These are phyloP conservation scores for Arnoldichthys spilopterus DNA, from an alignment of 2,797 vertebrate species.

Conservation along the genomic window DNA sequence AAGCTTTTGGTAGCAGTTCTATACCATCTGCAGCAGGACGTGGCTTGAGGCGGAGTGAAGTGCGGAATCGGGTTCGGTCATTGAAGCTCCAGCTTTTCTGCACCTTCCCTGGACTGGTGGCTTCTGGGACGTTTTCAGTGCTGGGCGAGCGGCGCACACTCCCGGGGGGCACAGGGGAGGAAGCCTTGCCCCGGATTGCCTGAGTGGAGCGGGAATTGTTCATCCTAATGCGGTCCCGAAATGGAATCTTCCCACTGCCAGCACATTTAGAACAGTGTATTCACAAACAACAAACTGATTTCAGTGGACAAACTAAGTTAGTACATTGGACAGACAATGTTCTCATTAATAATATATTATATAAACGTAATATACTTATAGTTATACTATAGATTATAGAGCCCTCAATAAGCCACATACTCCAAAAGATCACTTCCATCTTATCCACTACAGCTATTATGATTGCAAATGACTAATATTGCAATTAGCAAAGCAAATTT, in stretches of 20 bases:
- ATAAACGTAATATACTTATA: too few species aligned
- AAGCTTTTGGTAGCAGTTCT: neutral
- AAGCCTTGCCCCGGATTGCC: conserved; percentile 81
- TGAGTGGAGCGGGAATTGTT: conserved; percentile 85
- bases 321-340: neutral
- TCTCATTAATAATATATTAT: too few species aligned
- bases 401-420: too few species aligned
- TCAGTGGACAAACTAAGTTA: conserved; percentile 23
- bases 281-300: conserved; percentile 34
- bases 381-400: too few species aligned
- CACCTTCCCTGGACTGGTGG: conserved; percentile 89
- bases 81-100: conserved; percentile 99
- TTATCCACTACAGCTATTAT: too few species aligned
- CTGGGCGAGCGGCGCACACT: conserved; percentile 84
- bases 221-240: conserved; percentile 94
- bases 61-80: conserved; percentile 92
- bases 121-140: conserved; percentile 85
- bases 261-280: conserved; percentile 43
- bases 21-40: conserved; percentile 84
- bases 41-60: conserved; percentile 91
- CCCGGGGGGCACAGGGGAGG: conserved; percentile 79
- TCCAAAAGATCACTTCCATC: too few species aligned
- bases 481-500: too few species aligned
- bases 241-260: conserved; percentile 86
- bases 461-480: too few species aligned